Conservation (phyloP, 2,113 vertebrate species). For the Salminus brasiliensis region DNA sequence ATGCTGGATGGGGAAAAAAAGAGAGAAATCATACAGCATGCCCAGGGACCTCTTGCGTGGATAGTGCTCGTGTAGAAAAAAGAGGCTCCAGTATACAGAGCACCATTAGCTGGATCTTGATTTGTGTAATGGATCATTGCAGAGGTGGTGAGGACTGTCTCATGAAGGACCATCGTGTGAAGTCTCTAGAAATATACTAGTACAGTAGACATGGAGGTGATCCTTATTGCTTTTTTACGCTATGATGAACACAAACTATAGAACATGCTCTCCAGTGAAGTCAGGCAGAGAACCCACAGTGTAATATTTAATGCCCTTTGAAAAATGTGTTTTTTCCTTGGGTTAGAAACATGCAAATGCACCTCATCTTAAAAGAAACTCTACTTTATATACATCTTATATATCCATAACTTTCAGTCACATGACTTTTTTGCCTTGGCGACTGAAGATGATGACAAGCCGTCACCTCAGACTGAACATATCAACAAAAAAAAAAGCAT, state of each 20-base stretch:
- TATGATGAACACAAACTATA: slow-evolving; percentile 14
- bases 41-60: slow-evolving; percentile 37
- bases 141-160: slow-evolving; percentile 67
- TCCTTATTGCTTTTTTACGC: slow-evolving; percentile 19
- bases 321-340: background rate
- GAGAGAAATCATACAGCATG: slow-evolving; percentile 28
- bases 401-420: too few relatives aligned
- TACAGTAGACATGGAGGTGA: slow-evolving; percentile 36
- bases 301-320: slow-evolving; percentile 21
- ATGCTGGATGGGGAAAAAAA: slow-evolving; percentile 43
- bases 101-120: slow-evolving; percentile 71
- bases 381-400: background rate
- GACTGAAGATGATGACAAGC: too few relatives aligned
- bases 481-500: too few relatives aligned
- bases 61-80: slow-evolving; percentile 22
- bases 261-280: background rate
- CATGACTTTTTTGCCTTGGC: too few relatives aligned
- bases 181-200: slow-evolving; percentile 58
- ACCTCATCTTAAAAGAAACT: background rate
- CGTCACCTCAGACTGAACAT: too few relatives aligned
- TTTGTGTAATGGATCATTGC: slow-evolving; percentile 69
- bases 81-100: slow-evolving; percentile 52
- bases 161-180: slow-evolving; percentile 42
- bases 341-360: background rate
- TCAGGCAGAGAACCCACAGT: background rate